Conservation (phyloP, 1,140 invertebrate species). For the Rhopalosiphum maidis region DNA sequence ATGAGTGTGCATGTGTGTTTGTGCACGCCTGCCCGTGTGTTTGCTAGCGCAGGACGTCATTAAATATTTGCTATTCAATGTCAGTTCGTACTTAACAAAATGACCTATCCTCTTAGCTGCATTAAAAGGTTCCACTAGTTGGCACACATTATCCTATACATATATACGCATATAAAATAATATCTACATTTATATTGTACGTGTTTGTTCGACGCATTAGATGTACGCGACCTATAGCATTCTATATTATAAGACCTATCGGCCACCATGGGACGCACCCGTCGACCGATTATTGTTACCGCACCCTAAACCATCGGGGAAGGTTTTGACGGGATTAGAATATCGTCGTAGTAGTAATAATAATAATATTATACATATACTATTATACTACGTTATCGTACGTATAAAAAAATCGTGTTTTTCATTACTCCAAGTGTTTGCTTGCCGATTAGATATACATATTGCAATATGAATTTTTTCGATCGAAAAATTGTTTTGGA, state of each 20-base stretch:
- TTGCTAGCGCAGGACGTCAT: conserved; percentile 24
- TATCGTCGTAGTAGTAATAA: not conserved
- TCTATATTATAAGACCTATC: not conserved
- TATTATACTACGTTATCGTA: not conserved
- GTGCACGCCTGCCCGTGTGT: not conserved
- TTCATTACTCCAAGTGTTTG: not conserved
- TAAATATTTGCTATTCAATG: conserved; percentile 34
- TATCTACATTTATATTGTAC: not conserved
- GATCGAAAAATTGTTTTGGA: not conserved
- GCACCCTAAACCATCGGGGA: too few species aligned
- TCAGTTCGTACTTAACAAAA: conserved; percentile 24
- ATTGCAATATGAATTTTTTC: not conserved
- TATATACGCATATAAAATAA: not conserved
- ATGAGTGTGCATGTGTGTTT: not conserved
- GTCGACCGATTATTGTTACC: not conserved
- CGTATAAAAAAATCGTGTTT: not conserved
- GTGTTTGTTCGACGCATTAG: conserved; percentile 25
- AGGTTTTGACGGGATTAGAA: too few species aligned
- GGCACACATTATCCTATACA: not conserved
- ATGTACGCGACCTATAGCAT: not conserved
- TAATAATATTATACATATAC: not conserved
- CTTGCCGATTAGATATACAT: not conserved
- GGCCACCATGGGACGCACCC: not conserved
- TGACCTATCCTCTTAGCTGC: not conserved
- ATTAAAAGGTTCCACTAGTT: conserved; percentile 20